phyloP scores from a whole-genome alignment of 2,888 invertebrate species.

The Trichopoda pennipes region DNA sequence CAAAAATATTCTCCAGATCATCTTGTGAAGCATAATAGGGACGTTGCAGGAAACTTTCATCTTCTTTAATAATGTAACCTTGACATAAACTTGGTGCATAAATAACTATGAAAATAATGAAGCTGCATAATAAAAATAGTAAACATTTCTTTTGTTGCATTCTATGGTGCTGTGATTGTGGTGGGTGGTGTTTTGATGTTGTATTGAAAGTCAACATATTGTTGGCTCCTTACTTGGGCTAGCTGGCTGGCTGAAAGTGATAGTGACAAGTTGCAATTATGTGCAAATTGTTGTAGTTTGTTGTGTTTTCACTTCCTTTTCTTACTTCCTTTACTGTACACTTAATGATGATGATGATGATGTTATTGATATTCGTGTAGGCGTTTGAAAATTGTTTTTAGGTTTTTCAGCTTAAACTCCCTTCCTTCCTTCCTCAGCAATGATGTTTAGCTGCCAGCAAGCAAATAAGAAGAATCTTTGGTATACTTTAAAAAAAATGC shows the following conservation, averaged over 20 bases:
- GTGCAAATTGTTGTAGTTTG: constrained; percentile 43
- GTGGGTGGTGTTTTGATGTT: constrained; percentile 55
- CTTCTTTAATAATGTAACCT: constrained; percentile 76
- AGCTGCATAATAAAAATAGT: constrained; percentile 46
- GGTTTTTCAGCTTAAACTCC: constrained; percentile 17
- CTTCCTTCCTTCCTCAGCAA: constrained; percentile 1
- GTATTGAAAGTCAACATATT: constrained; percentile 61
- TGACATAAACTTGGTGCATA: constrained; percentile 54
- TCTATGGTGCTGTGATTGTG: constrained; percentile 29
- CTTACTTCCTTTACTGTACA: neutral
- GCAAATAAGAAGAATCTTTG: constrained; percentile 55
- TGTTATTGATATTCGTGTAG: constrained; percentile 44
- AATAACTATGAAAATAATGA: constrained; percentile 35
- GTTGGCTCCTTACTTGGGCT: constrained; percentile 31
- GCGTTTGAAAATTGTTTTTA: constrained; percentile 27
- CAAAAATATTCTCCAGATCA: constrained; percentile 85
- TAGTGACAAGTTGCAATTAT: constrained; percentile 7
- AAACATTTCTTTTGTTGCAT: constrained; percentile 39
- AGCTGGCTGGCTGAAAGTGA: constrained; percentile 28
- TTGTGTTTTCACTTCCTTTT: neutral
- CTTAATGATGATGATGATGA: constrained; percentile 11
- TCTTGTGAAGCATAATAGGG: constrained; percentile 87
- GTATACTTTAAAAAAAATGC: constrained; percentile 48
- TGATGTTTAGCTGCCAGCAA: neutral
- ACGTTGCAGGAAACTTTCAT: constrained; percentile 83